phyloP scores from a whole-genome alignment of 2,888 invertebrate genomes.

The Apotomis betuletana region DNA sequence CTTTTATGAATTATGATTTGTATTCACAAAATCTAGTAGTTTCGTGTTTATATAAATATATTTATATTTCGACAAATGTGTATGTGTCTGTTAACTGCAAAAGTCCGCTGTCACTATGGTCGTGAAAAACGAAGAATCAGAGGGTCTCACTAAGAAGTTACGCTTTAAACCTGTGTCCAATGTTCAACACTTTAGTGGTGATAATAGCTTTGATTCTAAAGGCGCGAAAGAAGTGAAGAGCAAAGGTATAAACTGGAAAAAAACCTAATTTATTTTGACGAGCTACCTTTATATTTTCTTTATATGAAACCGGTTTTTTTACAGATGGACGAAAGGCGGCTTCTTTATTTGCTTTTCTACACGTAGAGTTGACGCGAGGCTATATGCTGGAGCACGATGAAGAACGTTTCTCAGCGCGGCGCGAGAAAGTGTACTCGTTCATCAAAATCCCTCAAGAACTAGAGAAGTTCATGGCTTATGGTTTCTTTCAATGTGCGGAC shows the following conservation, averaged over 20 bases:
- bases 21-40: constrained; percentile 11
- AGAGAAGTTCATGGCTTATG: constrained; percentile 96
- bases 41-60: constrained; percentile 2
- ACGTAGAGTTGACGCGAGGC: constrained; percentile 94
- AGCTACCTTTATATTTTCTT: constrained; percentile 2
- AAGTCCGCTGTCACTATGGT: constrained; percentile 56
- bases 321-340: constrained; percentile 72
- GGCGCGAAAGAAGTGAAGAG: constrained; percentile 62
- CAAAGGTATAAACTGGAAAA: constrained; percentile 58
- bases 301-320: constrained; percentile 47
- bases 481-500: constrained; percentile 97
- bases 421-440: constrained; percentile 98
- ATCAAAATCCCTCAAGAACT: constrained; percentile 97
- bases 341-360: constrained; percentile 87
- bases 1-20: constrained; percentile 14
- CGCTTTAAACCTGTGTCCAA: constrained; percentile 72
- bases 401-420: constrained; percentile 95
- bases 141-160: constrained; percentile 75
- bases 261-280: background rate
- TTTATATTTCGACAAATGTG: constrained; percentile 26
- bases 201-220: constrained; percentile 63
- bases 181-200: constrained; percentile 66
- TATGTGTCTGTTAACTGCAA: constrained; percentile 10
- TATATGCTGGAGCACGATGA: constrained; percentile 98
- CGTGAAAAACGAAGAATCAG: constrained; percentile 70